Percentiles rank a stretch among this genome's conserved stretches.
Evolutionary conservation across 1,140 invertebrate genomes (phyloP).

Genomic region (Drosophila willistoni): DNA sequence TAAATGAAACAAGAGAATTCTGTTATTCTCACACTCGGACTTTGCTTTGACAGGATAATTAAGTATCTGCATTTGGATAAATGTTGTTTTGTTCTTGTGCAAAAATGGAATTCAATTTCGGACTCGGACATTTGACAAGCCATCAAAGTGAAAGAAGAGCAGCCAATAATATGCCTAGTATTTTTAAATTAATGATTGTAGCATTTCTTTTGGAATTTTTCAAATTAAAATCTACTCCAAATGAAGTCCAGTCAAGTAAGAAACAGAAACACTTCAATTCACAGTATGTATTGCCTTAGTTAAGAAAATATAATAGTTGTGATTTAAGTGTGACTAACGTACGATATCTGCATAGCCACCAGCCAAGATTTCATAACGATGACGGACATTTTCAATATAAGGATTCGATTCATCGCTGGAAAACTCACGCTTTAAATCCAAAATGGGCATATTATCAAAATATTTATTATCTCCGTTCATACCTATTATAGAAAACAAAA

Average conservation of each 20-base stretch:
- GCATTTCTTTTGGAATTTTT: not conserved
- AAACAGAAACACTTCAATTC: no score
- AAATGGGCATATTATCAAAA: not conserved
- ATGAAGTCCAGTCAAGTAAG: not conserved
- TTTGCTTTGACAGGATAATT: conserved; percentile 50
- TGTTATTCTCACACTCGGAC: conserved; percentile 7
- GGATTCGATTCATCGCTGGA: conserved; percentile 47
- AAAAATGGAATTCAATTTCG: conserved; percentile 36
- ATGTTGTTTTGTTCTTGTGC: conserved; percentile 8
- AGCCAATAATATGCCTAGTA: conserved; percentile 26
- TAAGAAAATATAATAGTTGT: no score
- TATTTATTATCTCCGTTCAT: no score
- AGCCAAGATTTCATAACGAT: not conserved
- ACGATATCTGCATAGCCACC: not conserved
- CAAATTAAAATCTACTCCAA: not conserved
- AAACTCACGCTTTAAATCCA: conserved; percentile 34
- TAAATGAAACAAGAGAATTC: conserved; percentile 1
- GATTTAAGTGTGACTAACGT: not conserved
- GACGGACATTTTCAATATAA: conserved; percentile 31
- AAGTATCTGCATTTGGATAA: conserved; percentile 33
- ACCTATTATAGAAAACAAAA: no score
- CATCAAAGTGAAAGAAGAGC: conserved; percentile 16
- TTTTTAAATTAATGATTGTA: conserved; percentile 1
- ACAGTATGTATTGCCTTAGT: no score
- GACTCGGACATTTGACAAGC: conserved; percentile 31